Percentiles rank a stretch among this genome's conserved stretches.
Conservation (phyloP, 2,888 invertebrate species). For the Chrysodeixis includens region DNA sequence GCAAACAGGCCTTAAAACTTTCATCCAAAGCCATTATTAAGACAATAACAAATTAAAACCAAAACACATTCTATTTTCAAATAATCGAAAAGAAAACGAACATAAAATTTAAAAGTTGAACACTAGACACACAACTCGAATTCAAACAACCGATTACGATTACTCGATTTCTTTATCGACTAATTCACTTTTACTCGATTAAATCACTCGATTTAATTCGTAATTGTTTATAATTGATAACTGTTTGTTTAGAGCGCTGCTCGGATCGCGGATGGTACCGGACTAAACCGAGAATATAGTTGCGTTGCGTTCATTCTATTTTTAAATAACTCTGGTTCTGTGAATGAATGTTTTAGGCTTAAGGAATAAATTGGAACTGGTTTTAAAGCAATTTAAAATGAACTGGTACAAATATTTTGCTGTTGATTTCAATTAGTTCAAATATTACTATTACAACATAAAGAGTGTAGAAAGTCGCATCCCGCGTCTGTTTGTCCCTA, state of each 20-base stretch:
- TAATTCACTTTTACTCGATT: slow-evolving; percentile 26
- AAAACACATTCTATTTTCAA: background rate
- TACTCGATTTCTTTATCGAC: slow-evolving; percentile 27
- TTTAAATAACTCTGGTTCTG: slow-evolving; percentile 58
- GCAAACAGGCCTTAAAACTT: background rate
- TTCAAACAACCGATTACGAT: slow-evolving; percentile 23
- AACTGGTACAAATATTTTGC: slow-evolving; percentile 8
- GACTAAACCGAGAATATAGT: slow-evolving; percentile 58
- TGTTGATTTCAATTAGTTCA: background rate
- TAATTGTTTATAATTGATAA: slow-evolving; percentile 41
- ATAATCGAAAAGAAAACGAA: background rate
- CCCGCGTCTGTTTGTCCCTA: too few relatives aligned
- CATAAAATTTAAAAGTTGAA: slow-evolving; percentile 9
- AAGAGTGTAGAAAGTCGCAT: too few relatives aligned
- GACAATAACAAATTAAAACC: background rate
- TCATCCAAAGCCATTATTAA: background rate
- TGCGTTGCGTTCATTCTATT: slow-evolving; percentile 58
- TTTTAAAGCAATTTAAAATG: slow-evolving; percentile 30
- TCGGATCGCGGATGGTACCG: slow-evolving; percentile 54
- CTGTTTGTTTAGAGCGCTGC: slow-evolving; percentile 36
- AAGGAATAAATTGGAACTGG: slow-evolving; percentile 34
- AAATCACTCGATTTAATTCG: slow-evolving; percentile 33
- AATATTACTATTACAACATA: too few relatives aligned
- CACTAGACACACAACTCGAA: slow-evolving; percentile 12
- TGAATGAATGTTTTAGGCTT: slow-evolving; percentile 58